Base-by-base conservation (phyloP, 2,888 invertebrate genomes). In the Stomorhina lunata region DNA sequence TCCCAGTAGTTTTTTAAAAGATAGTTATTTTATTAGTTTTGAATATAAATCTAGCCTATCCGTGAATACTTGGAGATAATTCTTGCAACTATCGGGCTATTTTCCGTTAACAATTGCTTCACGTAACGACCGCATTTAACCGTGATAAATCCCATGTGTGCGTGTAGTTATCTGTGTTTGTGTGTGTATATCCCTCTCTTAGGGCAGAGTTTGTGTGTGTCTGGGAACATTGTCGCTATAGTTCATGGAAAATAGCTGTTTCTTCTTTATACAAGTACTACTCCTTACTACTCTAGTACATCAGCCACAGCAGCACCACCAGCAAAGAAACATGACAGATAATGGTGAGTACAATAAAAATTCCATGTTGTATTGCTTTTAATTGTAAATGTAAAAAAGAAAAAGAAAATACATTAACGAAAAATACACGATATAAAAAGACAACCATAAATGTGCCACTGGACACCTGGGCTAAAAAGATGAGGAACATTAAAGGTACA, bases 101-200 rank as follows among this genome's bases (percentile, higher is more conserved):
- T 61, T 53, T 43, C 6, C 34, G 32, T 71, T 72, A 25, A 71
- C 25, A 65, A 63, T 48, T 65, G 40, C 37, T 79, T 57, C 81
- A 78, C 78, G 81, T 69, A 82, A 78, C 69, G 45, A 78, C 81
- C 81, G 78, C 81, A 82, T 75, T 78, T 78, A 78, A 78, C 81
- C 73, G 69, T 73, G 73, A 63, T 73, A 78, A 78, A 57, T 34
- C 78, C 65, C 78, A 55, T 37, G 78, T 69, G 78, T 43, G 65
- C 45, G 25, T 57, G 55, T 71, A 17, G 12, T 7, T 43, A 32
- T 25, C 29, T 25, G 4, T 53, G 40, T 59, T 37, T 50, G 27
- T 43, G 12, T 32, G 12, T 22, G 32, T 29, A 37, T 29, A 15
- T 73, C n/a, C 4, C 7, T 10, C 7, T n/a, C 10, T 10, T 57